Evolutionary conservation across 2,888 invertebrate genomes (phyloP).

Genomic region (Metallyticus violacea): DNA sequence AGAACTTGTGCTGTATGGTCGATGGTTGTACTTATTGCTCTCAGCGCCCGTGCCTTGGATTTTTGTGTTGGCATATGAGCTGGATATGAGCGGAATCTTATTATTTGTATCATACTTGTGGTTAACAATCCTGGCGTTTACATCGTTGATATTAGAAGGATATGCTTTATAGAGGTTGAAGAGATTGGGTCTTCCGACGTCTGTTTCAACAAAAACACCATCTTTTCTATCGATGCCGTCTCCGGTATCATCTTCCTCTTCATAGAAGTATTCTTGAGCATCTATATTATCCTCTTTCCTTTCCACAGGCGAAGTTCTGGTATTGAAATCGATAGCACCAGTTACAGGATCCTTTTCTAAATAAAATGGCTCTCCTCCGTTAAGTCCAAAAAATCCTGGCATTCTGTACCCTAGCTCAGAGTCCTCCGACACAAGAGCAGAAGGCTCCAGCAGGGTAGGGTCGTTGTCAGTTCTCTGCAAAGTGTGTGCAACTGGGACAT

Average conservation of each 20-base stretch:
- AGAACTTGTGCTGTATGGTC: slow-evolving; percentile 21
- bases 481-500: neutral
- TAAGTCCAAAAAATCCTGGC: slow-evolving; percentile 51
- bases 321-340: slow-evolving; percentile 61
- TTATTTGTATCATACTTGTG: slow-evolving; percentile 22
- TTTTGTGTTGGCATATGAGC: slow-evolving; percentile 69
- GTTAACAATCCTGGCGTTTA: slow-evolving; percentile 13
- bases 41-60: slow-evolving; percentile 54
- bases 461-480: neutral
- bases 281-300: slow-evolving; percentile 33
- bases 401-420: neutral
- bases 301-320: slow-evolving; percentile 45
- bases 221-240: slow-evolving; percentile 47
- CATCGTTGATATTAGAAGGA: slow-evolving; percentile 21
- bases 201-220: slow-evolving; percentile 44
- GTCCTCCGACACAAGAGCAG: neutral
- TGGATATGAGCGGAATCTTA: slow-evolving; percentile 67
- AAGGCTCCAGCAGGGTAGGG: neutral
- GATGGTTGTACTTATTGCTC: slow-evolving; percentile 18
- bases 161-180: slow-evolving; percentile 47
- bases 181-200: slow-evolving; percentile 49
- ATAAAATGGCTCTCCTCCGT: slow-evolving; percentile 68
- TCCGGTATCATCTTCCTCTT: slow-evolving; percentile 38
- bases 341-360: slow-evolving; percentile 66
- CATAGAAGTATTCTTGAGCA: slow-evolving; percentile 37